phyloP scores from a whole-genome alignment of 64 coral and sea anemone genomes.

The Pocillopora damicornis region DNA sequence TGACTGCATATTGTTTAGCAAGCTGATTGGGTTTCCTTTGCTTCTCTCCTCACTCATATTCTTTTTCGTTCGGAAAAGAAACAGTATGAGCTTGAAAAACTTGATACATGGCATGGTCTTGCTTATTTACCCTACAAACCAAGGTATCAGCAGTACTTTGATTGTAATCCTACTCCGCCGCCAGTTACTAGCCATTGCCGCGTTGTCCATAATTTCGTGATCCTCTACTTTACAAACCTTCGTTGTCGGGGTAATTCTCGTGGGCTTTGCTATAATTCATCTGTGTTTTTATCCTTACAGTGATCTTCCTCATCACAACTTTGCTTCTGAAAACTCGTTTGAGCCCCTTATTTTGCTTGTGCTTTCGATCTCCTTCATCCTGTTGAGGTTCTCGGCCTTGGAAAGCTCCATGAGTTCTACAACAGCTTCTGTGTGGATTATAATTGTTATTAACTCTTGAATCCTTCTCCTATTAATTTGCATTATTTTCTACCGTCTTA shows the following conservation, averaged over 20 bases:
- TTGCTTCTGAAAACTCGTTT: background rate
- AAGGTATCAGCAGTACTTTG: conserved; percentile 24
- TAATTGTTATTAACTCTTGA: conserved; percentile 14
- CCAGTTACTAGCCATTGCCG: conserved; percentile 19
- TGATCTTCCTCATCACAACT: background rate
- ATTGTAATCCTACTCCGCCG: conserved; percentile 18
- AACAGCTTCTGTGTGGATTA: conserved; percentile 8
- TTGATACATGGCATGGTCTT: conserved; percentile 30
- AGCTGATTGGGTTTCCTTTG: conserved; percentile 59
- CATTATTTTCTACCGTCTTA: conserved; percentile 4
- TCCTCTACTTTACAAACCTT: conserved; percentile 5
- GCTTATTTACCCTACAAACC: conserved; percentile 42
- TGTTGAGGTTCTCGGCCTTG: conserved; percentile 39
- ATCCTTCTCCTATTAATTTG: background rate
- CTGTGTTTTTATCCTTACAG: conserved; percentile 7
- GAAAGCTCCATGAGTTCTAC: background rate
- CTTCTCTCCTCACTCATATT: conserved; percentile 28
- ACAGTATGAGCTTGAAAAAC: conserved; percentile 1
- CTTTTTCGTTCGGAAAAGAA: conserved; percentile 17
- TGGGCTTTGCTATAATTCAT: conserved; percentile 6
- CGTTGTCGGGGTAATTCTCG: conserved; percentile 21
- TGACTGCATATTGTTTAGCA: conserved; percentile 56
- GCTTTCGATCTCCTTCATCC: conserved; percentile 41
- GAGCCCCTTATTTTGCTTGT: background rate
- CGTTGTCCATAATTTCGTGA: conserved; percentile 18